Percentiles rank a stretch among this genome's conserved stretches.
phyloP scores from a whole-genome alignment of 2,888 invertebrate genomes.

The Cyaniris semiargus region DNA sequence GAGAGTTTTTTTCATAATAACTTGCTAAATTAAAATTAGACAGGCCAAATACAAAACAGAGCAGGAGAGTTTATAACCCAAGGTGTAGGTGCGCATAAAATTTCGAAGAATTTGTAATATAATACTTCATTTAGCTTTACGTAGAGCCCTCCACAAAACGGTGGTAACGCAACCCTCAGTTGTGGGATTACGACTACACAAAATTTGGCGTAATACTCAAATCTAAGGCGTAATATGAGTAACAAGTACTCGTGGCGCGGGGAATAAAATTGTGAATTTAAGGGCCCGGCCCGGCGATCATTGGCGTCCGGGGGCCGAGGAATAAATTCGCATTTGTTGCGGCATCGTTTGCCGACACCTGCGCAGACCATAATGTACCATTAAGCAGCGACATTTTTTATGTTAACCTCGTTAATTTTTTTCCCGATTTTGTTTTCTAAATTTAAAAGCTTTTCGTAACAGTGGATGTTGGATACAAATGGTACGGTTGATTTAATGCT shows the following conservation, averaged over 20 bases:
- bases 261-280: slow-evolving; percentile 78
- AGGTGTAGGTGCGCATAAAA: not conserved
- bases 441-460: slow-evolving; percentile 17
- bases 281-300: slow-evolving; percentile 74
- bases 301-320: slow-evolving; percentile 66
- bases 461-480: not conserved
- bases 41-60: too few relatives aligned
- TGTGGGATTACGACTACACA: slow-evolving; percentile 50
- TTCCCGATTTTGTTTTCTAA: slow-evolving; percentile 27
- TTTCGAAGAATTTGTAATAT: not conserved
- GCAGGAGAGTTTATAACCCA: not conserved
- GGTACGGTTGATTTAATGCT: not conserved
- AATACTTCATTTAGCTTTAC: not conserved
- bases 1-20: too few relatives aligned
- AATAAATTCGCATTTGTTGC: slow-evolving; percentile 78
- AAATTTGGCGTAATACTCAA: slow-evolving; percentile 32
- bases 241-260: slow-evolving; percentile 69
- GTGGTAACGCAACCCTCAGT: not conserved
- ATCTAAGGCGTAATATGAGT: slow-evolving; percentile 26
- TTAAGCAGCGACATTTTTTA: slow-evolving; percentile 47
- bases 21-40: too few relatives aligned
- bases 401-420: slow-evolving; percentile 35
- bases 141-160: slow-evolving; percentile 8
- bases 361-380: slow-evolving; percentile 62
- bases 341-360: slow-evolving; percentile 64